Base-by-base conservation (phyloP, 2,888 invertebrate genomes). In the Caenorhabditis panamensis region DNA sequence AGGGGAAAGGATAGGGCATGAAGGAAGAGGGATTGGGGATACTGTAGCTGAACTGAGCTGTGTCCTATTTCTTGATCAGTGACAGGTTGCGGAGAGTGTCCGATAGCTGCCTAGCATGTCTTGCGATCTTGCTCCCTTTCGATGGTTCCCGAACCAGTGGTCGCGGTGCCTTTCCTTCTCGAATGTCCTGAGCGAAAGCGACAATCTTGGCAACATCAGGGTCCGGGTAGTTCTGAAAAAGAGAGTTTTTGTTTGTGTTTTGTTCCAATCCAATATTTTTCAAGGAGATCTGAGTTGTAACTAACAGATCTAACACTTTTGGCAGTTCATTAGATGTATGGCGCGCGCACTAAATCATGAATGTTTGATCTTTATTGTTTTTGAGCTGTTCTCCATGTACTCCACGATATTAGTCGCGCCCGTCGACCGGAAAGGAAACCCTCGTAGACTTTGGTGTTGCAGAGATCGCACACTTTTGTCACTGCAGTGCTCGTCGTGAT, bases 181-280 rank as follows among this genome's bases (percentile, higher is more conserved):
- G 72, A n/a, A 88, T 80, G 18, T 86, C 83, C n/a, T 82, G 72
- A 4, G 88, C 88, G 6, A 80, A 67, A 13, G 66, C 51, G n/a
- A 89, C 85, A 41, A 89, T 78, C 18, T 82, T 78, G 28, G 77
- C 79, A 4, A 87, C 81, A 56, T 89, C 89, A n/a, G 83, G 76
- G 36, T 76, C 84, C 5, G 89, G 89, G 73, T 88, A 83, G 53
- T 87, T 89, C 87, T 89, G 82, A 11, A 61, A 41, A 5, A 56
- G 26, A 13, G n/a, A 18, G 5, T 9, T 36, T 2, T 18, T 36
- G 16, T 49, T 53, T 22, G 22, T 49, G 44, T 16, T 53, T 53
- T 22, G 24, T n/a, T n/a, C n/a, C n/a, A 18, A 53, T 11, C 36
- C 36, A 58, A n/a, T n/a, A n/a, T n/a, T n/a, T n/a, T n/a, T n/a